Evolutionary conservation across 2,797 vertebrate genomes (phyloP), one percentile per base, ranked within the genome.

Genomic region (Philypnodon macrostomus): DNA sequence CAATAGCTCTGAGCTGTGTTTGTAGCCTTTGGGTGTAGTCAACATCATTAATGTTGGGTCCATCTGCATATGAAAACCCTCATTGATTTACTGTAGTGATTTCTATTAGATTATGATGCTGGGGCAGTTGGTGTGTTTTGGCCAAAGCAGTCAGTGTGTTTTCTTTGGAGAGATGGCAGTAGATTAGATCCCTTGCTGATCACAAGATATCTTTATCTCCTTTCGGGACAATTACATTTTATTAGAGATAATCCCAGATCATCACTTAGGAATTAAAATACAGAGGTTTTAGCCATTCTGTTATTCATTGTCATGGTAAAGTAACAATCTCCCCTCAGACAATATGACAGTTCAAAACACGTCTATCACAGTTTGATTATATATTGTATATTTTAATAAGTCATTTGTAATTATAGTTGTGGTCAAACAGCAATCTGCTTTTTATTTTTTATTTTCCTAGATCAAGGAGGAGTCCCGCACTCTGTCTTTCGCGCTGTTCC

Each of bases 231-330:
- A 88, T 81, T 86, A 87, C 85, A 89, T 88, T 85, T 89, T 87
- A 88, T 89, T 75, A 87, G 79, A 86, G 89, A 90, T 90, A 84
- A 89, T 88, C 88, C 85, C 12, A 63, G 85, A 89, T 91, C 84
- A 89, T 88, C 82, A 83, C 67, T 87, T 83, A 75, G 79, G 84
- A 88, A 89, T 89, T 90, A 87, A 87, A 90, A 89, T 85, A 66
- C 73, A 46, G 50, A 58, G 61, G 21, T 49, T 75, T 53, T 73
- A 40, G 53, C 53, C 67, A 56, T 55, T 65, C 45, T 23, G 21
- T 23, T 6, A 23, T 23, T 23, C 21, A 29, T 29, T 10, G 27
- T 29, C 10, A 29, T 29, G 10, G 30, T 37, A 7, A 30, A 29
- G 47, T 14, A 19, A 31, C 42, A 46, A 39, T 16, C 53, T 29